Base-by-base conservation (phyloP, 2,113 vertebrate genomes). In the Tretioscincus oriximinensis region DNA sequence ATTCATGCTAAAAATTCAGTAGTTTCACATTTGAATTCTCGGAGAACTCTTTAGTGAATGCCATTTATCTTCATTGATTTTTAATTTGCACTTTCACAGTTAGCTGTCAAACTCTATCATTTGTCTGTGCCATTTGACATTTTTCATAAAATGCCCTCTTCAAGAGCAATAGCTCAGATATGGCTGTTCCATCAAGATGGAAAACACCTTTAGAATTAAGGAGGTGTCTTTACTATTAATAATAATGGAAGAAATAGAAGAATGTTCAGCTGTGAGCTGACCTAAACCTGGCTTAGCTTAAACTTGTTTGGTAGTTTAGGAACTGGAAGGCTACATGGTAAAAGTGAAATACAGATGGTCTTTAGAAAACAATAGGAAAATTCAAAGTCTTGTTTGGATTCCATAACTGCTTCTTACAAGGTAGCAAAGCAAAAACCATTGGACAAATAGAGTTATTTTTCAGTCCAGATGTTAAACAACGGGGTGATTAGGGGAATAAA, bases 1-100 rank as follows among this genome's bases (percentile, higher is more conserved):
- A 70, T 60, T 79, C 61, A 47, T 45, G 45, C 61, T 63, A 79
- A n/a, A 79, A 28, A 18, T 71, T 45, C 58, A 47, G 54, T 26
- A 41, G 8, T 28, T 79, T 47, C 54, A 61, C 54, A 22, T 71
- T 29, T 24, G 16, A 71, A 18, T 77, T 67, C 16, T 67, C 66
- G 24, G 28, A 77, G 76, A 67, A 51, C 45, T 63, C 18, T 79
- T 71, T 24, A 31, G 18, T 28, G 54, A 79, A 58, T 61, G 68
- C 68, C 76, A 77, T 51, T 6, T 77, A 21, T 77, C 47, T 28
- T 66, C 45, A 31, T n/a, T 67, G 76, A 49, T 54, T 77, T 45
- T 71, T 61, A 29, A 47, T 76, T 64, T 76, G 74, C 61, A 76
- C 12, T 79, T 79, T 71, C 26, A 22, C 58, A 24, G 67, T 63